Percentiles rank a stretch among this genome's conserved stretches.
These are phyloP conservation scores for Eubasilissa regina DNA, from an alignment of 1,140 invertebrate genomes.

Conservation along the genomic window DNA sequence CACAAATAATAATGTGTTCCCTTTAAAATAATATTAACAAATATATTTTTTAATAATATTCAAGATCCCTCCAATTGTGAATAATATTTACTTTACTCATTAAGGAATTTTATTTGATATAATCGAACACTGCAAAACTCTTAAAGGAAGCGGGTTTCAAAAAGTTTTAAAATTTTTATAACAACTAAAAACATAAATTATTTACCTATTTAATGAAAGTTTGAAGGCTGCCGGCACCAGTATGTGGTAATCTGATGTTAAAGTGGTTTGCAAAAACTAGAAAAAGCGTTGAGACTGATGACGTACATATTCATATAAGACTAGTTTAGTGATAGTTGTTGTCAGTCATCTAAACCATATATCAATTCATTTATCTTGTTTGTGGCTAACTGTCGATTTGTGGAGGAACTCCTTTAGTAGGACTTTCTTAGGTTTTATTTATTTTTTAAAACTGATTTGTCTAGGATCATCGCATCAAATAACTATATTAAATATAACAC, in stretches of 20 bases:
- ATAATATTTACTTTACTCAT: too few relatives aligned
- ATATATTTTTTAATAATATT: too few relatives aligned
- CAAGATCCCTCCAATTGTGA: too few relatives aligned
- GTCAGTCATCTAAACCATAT: not conserved
- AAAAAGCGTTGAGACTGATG: not conserved
- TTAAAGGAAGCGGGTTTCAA: too few relatives aligned
- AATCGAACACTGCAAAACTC: too few relatives aligned
- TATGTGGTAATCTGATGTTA: too few relatives aligned
- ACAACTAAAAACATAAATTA: not conserved
- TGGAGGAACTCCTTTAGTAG: not conserved
- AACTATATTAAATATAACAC: too few relatives aligned
- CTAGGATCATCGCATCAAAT: not conserved
- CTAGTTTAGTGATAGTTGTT: not conserved
- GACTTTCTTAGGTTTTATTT: not conserved
- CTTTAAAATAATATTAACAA: too few relatives aligned
- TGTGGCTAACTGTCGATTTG: slow-evolving; percentile 7
- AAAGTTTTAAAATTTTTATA: not conserved
- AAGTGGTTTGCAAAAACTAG: not conserved
- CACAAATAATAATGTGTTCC: too few relatives aligned
- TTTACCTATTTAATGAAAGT: too few relatives aligned
- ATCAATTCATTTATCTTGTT: slow-evolving; percentile 4
- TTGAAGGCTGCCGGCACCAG: too few relatives aligned
- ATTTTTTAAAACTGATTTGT: not conserved
- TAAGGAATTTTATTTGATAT: too few relatives aligned
- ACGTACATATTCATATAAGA: not conserved